Base-by-base conservation (phyloP, 2,113 vertebrate species). In the Clarias macrocephalus region DNA sequence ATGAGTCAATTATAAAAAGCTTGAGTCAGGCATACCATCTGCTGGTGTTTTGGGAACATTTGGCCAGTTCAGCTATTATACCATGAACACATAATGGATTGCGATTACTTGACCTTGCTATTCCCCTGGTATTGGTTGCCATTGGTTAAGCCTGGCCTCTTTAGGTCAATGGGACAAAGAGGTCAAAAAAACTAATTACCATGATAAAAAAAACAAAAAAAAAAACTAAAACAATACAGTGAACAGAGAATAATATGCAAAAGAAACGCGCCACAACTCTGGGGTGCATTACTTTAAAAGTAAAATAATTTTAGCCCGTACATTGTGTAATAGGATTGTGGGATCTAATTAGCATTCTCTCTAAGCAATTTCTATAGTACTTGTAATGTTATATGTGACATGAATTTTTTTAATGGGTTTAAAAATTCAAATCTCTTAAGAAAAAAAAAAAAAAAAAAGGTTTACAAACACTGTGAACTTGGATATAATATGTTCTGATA, bases 81-180 rank as follows among this genome's bases (percentile, higher is more conserved):
- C 76, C 59, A 30, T 5, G 25, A 73, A 63, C 76, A 88, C 86
- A 82, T 57, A 86, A 85, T n/a, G 75, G 42, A 85, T 89, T 89
- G 87, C 37, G 28, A 73, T 87, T 70, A 82, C 70, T 90, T 86
- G 77, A 92, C 91, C 83, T 85, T 57, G 85, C 52, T 56, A 80
- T 75, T 73, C 90, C 76, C 73, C 10, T 62, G 9, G 57, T 48
- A 19, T 28, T n/a, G 42, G 42, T 52, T 72, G 33, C 23, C 37
- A 13, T 87, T 89, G 66, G 83, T 82, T 75, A 57, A 88, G n/a
- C 16, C 72, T 82, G 83, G 77, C 79, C 84, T 81, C 30, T 42
- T 30, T 66, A 25, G 57, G 52, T 70, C 79, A 82, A 80, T 56
- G 30, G 19, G 48, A 82, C 8, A 11, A 59, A 8, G 2, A 82